Evolutionary conservation across 2,797 vertebrate genomes (phyloP).

Genomic region (Hypotaenidia philippensis): DNA sequence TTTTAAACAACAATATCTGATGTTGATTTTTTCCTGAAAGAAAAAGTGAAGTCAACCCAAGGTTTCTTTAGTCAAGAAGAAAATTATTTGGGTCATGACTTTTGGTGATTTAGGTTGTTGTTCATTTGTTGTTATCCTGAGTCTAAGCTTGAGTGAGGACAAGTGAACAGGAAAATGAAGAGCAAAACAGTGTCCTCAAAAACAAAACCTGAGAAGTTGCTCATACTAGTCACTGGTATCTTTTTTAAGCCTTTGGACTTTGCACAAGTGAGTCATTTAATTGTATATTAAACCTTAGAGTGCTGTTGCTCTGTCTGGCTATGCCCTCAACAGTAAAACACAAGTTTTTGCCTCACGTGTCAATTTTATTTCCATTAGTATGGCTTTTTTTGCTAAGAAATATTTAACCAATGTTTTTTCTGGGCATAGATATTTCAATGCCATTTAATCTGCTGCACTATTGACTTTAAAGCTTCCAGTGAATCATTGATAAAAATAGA

Average conservation of each 20-base stretch:
- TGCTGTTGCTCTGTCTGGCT: neutral
- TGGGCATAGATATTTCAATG: neutral
- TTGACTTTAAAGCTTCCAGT: neutral
- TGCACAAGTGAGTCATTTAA: neutral
- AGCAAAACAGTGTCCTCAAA: neutral
- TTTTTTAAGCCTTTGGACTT: neutral
- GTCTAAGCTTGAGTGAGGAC: accelerated
- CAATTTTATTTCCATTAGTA: neutral
- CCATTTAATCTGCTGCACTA: neutral
- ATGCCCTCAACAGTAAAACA: neutral
- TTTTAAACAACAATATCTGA: neutral
- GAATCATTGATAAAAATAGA: slow-evolving; percentile 5
- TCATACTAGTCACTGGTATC: neutral
- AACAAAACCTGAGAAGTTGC: neutral
- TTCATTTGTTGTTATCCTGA: neutral
- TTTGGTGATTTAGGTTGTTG: neutral
- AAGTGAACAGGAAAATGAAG: neutral
- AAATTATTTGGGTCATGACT: neutral
- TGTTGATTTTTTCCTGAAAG: neutral
- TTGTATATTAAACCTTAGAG: neutral
- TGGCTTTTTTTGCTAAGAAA: neutral
- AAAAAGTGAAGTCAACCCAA: neutral
- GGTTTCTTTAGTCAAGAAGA: neutral
- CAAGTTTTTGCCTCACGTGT: neutral
- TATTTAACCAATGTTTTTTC: neutral